phyloP scores from a whole-genome alignment of 2,797 vertebrate species.

The Thunnus albacares region DNA sequence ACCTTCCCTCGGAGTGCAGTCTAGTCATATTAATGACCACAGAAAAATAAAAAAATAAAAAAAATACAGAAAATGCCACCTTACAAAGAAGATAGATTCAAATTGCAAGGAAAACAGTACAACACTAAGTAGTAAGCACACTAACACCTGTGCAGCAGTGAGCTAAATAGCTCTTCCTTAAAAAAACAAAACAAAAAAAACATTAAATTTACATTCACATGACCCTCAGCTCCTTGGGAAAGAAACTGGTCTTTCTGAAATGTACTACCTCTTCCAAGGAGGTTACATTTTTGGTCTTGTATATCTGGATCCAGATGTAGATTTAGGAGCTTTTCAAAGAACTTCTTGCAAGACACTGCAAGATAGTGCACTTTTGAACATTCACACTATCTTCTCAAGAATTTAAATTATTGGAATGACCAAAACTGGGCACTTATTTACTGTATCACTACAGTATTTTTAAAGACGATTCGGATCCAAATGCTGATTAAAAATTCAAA shows the following conservation, averaged over 20 bases:
- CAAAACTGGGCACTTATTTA: too few relatives aligned
- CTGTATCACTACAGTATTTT: too few relatives aligned
- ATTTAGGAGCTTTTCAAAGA: too few relatives aligned
- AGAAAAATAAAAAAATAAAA: neutral
- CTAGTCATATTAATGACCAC: neutral
- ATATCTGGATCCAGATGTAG: neutral
- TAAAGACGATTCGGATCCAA: too few relatives aligned
- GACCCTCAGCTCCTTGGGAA: neutral
- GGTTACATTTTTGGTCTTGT: neutral
- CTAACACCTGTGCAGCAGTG: slow-evolving; percentile 12
- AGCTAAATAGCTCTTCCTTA: slow-evolving; percentile 16
- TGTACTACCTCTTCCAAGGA: neutral
- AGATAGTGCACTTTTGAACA: too few relatives aligned
- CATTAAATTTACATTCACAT: slow-evolving; percentile 18
- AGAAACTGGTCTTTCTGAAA: neutral
- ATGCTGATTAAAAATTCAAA: too few relatives aligned
- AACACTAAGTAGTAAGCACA: neutral
- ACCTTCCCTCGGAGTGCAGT: neutral
- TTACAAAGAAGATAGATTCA: neutral
- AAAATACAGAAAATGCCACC: neutral
- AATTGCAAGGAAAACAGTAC: neutral
- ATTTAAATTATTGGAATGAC: neutral
- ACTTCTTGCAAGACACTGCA: neutral
- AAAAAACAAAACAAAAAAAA: too few relatives aligned
- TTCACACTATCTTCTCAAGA: too few relatives aligned